Evolutionary conservation across 2,797 vertebrate species (phyloP).

Genomic region (Helostoma temminkii): DNA sequence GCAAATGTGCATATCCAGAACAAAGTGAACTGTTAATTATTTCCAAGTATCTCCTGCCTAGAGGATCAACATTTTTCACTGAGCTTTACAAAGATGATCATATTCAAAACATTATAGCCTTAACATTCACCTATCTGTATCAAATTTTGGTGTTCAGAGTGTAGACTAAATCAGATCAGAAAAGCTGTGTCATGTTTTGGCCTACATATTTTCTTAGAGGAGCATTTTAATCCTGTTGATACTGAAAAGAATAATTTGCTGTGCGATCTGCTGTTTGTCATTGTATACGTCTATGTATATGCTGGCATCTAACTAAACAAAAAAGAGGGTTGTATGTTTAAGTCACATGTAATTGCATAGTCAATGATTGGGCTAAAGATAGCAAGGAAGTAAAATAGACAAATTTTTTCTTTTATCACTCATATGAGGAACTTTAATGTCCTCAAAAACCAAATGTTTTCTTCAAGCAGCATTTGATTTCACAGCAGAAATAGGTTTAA

Average conservation of each 20-base stretch:
- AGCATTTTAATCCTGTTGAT: neutral
- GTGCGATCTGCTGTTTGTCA: neutral
- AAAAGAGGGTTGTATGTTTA: neutral
- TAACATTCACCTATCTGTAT: conserved; percentile 10
- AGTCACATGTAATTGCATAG: conserved; percentile 13
- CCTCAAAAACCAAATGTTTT: neutral
- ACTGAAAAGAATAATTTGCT: neutral
- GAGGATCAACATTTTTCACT: conserved; percentile 20
- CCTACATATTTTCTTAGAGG: neutral
- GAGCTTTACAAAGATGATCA: conserved; percentile 23
- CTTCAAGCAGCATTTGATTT: neutral
- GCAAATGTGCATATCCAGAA: conserved; percentile 2
- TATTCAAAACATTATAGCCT: conserved; percentile 18
- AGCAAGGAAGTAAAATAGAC: neutral
- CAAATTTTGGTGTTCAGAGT: conserved; percentile 13
- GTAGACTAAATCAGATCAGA: conserved; percentile 1
- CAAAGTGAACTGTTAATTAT: conserved; percentile 28
- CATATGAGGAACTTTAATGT: neutral
- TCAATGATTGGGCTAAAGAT: neutral
- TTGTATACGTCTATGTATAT: conserved; percentile 20
- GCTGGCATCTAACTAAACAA: conserved; percentile 3
- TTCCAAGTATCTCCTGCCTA: conserved; percentile 12
- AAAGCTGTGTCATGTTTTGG: conserved; percentile 1
- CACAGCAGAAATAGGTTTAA: neutral
- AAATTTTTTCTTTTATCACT: neutral